Evolutionary conservation across 2,797 vertebrate genomes (phyloP).

Genomic region (Aselliscus stoliczkanus): DNA sequence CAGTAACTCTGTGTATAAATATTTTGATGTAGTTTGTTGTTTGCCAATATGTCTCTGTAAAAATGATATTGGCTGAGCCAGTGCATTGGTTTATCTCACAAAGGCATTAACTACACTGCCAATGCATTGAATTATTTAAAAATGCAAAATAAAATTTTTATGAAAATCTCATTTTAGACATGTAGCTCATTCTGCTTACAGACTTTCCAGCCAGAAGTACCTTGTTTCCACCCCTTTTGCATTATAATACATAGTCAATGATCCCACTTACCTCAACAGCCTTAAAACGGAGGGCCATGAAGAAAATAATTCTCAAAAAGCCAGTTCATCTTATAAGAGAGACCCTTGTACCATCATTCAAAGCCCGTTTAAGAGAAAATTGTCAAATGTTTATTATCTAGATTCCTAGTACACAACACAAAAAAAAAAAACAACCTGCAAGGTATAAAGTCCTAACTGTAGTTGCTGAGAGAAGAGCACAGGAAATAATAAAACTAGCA

Average conservation of each 20-base stretch:
- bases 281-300: background rate
- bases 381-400: background rate
- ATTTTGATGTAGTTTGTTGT: constrained; percentile 93
- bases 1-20: constrained; percentile 93
- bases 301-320: constrained; percentile 8
- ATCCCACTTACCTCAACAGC: background rate
- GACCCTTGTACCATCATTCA: background rate
- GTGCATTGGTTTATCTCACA: constrained; percentile 83
- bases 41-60: constrained; percentile 96
- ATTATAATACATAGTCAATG: background rate
- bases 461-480: background rate
- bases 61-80: constrained; percentile 93
- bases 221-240: background rate
- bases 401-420: background rate
- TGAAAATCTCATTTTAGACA: constrained; percentile 81
- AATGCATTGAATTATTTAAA: constrained; percentile 87
- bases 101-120: constrained; percentile 85
- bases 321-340: background rate
- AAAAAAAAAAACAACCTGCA: background rate
- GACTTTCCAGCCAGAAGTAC: constrained; percentile 47
- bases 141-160: constrained; percentile 88
- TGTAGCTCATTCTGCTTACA: constrained; percentile 76
- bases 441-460: background rate
- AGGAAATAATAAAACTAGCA: background rate
- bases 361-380: constrained; percentile 11